Evolutionary conservation across 1,140 invertebrate genomes (phyloP).

Genomic region (Bombus polaris): DNA sequence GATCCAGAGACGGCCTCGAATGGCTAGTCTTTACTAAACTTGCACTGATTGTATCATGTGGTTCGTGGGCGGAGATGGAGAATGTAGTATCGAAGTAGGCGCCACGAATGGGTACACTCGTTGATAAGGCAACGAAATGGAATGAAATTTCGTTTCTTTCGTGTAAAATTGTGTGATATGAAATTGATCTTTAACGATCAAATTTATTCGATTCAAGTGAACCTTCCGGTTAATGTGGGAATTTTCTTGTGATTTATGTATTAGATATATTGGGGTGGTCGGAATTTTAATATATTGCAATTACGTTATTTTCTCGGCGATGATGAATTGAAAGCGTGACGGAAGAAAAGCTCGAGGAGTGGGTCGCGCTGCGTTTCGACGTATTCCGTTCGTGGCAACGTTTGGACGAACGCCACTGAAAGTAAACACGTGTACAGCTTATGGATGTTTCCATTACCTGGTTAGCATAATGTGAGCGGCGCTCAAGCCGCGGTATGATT

Average conservation of each 20-base stretch:
- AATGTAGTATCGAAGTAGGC: background rate
- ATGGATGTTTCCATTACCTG: constrained; percentile 29
- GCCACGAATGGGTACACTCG: background rate
- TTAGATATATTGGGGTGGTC: constrained; percentile 2
- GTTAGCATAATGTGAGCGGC: constrained; percentile 33
- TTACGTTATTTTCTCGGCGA: constrained; percentile 1
- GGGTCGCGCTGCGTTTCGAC: background rate
- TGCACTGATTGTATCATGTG: constrained; percentile 48
- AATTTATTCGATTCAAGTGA: background rate
- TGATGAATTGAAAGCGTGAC: background rate
- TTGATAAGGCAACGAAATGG: background rate
- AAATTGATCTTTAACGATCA: too few relatives aligned
- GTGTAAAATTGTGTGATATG: background rate
- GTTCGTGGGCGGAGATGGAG: background rate
- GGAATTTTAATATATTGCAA: constrained; percentile 69
- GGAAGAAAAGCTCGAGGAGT: background rate
- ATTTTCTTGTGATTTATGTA: background rate
- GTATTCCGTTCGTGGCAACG: constrained; percentile 1
- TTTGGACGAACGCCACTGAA: background rate
- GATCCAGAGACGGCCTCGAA: constrained; percentile 66
- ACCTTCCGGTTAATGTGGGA: background rate
- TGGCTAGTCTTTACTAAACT: constrained; percentile 77
- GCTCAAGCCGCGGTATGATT: constrained; percentile 9
- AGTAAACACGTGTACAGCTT: constrained; percentile 27
- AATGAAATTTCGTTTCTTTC: background rate